Base-by-base conservation (phyloP, 1,140 invertebrate genomes). In the Caenorhabditis tropicalis region DNA sequence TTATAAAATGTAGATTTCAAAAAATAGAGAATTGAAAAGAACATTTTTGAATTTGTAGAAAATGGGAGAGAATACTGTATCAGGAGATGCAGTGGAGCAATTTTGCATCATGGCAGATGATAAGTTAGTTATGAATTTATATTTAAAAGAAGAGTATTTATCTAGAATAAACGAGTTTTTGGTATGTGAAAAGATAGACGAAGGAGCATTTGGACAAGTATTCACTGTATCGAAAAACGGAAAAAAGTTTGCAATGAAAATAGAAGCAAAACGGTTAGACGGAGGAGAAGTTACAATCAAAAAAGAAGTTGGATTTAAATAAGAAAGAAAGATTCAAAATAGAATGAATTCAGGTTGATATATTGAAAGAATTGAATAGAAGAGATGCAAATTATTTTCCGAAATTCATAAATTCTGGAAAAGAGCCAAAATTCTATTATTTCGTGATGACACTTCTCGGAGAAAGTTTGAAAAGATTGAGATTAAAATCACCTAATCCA, bases 191-290 rank as follows among this genome's bases (percentile, higher is more conserved):
- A 70, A 36, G 5, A 70, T 70, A 19, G 60, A 36, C 5, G 60
- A 70, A 70, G 60, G 60, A 19, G 33, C 31, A 16, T 70, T 36
- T 39, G 60, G 60, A 27, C 60, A 70, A 70, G 60, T 70, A n/a
- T 70, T 70, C 33, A 36, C 16, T 19, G 60, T 70, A 4, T 36
- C 60, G n/a, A 70, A 70, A 36, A 24, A 39, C 24, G 12, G 12
- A 24, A 70, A 70, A 27, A 36, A 36, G 39, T 70, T 19, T 19
- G 60, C 60, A 36, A 70, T 70, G 60, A 70, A 70, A 70, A 19
- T 70, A 5, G 60, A 70, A 36, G 15, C 60, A 9, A 70, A 70
- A 5, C 31, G 60, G 2, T 19, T 33, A 4, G 60, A 70, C n/a
- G 60, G 60, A 10, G 60, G n/a, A 7, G 12, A 12, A 19, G 4